phyloP scores from a whole-genome alignment of 2,113 vertebrate species.

The Hiodon tergisus region DNA sequence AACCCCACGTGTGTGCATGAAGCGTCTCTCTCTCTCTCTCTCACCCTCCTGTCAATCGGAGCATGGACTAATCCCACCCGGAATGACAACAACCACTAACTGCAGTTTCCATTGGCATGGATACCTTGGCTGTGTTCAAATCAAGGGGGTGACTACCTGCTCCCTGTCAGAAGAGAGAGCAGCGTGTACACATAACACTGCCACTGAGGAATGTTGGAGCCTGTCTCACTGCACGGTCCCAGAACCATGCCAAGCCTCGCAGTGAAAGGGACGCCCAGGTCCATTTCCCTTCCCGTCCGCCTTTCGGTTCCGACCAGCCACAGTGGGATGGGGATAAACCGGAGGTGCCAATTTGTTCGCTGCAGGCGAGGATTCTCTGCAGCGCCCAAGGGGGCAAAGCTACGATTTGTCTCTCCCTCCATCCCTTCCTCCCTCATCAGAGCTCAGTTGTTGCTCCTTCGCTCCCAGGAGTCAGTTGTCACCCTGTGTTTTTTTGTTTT shows the following conservation, averaged over 20 bases:
- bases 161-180: neutral
- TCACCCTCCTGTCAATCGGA: conserved; percentile 25
- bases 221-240: neutral
- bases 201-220: neutral
- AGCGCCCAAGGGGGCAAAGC: too few relatives aligned
- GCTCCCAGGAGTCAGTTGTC: conserved; percentile 15
- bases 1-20: conserved; percentile 29
- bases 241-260: neutral
- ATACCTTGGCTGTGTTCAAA: neutral
- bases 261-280: neutral
- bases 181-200: neutral
- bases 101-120: neutral
- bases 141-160: conserved; percentile 19
- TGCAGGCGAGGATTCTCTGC: too few relatives aligned
- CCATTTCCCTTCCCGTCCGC: too few relatives aligned
- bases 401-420: too few relatives aligned
- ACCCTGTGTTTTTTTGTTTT: neutral
- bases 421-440: neutral
- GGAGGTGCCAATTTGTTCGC: too few relatives aligned
- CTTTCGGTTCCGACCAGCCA: too few relatives aligned
- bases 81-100: conserved; percentile 10
- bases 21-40: conserved; percentile 3
- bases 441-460: neutral
- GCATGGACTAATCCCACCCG: conserved; percentile 30
- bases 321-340: too few relatives aligned